A percentile compares a stretch with the other conserved stretches of the same genome.
Evolutionary conservation across 2,797 vertebrate species (phyloP).

Genomic region (Chelon labrosus): DNA sequence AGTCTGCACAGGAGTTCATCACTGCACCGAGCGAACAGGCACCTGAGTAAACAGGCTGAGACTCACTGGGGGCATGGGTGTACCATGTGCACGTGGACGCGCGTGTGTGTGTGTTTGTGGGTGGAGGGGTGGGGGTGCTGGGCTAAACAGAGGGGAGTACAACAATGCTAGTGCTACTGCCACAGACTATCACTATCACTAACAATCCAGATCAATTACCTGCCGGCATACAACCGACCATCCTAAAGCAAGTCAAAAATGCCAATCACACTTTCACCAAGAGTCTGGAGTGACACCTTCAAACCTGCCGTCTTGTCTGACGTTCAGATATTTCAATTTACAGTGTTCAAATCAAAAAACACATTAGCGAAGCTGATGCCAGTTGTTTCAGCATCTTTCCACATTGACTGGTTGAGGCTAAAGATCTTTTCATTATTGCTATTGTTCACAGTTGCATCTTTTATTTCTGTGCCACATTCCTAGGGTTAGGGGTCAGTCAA

Average conservation of each 20-base stretch:
- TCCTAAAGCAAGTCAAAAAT: not conserved
- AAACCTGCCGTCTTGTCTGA: conserved; percentile 3
- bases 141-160: conserved; percentile 45
- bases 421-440: not conserved
- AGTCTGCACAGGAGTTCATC: conserved; percentile 94
- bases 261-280: conserved; percentile 4
- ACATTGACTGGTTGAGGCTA: not conserved
- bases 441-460: not conserved
- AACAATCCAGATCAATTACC: conserved; percentile 52
- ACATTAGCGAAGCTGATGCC: not conserved
- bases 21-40: conserved; percentile 85
- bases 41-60: conserved; percentile 86
- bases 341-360: not conserved
- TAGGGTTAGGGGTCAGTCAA: too few relatives aligned
- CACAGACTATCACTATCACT: conserved; percentile 44
- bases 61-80: conserved; percentile 63
- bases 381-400: too few relatives aligned
- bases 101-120: conserved; percentile 29
- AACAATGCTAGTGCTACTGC: conserved; percentile 48
- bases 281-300: not conserved
- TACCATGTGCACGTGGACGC: conserved; percentile 36
- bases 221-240: conserved; percentile 1
- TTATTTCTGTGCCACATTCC: too few relatives aligned
- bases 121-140: not conserved
- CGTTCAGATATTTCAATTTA: not conserved